Percentiles rank a stretch among this genome's conserved stretches.
phyloP scores from a whole-genome alignment of 2,113 vertebrate genomes.

The Pagrus major region DNA sequence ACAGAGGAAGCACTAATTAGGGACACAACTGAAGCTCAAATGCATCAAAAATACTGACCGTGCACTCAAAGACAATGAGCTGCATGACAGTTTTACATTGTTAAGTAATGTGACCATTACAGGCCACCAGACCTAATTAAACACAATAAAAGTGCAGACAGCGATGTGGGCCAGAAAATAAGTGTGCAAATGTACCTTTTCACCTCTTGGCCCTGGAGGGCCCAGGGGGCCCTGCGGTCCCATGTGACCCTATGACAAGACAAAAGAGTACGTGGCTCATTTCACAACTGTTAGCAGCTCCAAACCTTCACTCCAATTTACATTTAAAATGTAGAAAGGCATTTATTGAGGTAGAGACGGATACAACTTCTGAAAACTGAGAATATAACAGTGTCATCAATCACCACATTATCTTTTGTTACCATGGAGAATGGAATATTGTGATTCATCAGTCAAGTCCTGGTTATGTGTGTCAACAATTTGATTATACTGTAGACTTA shows the following conservation, averaged over 20 bases:
- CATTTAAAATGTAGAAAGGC: background rate
- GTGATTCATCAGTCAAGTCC: background rate
- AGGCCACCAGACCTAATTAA: conserved; percentile 31
- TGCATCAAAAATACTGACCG: conserved; percentile 16
- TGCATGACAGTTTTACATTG: conserved; percentile 10
- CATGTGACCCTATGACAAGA: conserved; percentile 88
- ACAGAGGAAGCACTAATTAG: conserved; percentile 52
- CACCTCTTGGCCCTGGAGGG: conserved; percentile 91
- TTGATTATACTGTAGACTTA: background rate
- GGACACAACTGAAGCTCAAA: conserved; percentile 26
- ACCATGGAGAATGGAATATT: background rate
- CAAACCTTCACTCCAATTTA: background rate
- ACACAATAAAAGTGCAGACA: conserved; percentile 13
- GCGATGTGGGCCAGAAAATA: conserved; percentile 9
- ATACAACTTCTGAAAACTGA: background rate
- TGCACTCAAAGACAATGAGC: conserved; percentile 29
- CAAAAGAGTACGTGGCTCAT: background rate
- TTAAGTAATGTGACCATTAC: conserved; percentile 4
- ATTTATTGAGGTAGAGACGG: background rate
- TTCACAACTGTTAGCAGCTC: background rate
- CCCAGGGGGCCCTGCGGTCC: conserved; percentile 90
- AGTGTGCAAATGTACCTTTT: conserved; percentile 88
- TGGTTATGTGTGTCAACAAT: background rate
- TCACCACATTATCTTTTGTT: conserved; percentile 4
- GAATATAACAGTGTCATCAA: conserved; percentile 2